Evolutionary conservation across 2,888 invertebrate species (phyloP).

Genomic region (Leucophenga maculata): DNA sequence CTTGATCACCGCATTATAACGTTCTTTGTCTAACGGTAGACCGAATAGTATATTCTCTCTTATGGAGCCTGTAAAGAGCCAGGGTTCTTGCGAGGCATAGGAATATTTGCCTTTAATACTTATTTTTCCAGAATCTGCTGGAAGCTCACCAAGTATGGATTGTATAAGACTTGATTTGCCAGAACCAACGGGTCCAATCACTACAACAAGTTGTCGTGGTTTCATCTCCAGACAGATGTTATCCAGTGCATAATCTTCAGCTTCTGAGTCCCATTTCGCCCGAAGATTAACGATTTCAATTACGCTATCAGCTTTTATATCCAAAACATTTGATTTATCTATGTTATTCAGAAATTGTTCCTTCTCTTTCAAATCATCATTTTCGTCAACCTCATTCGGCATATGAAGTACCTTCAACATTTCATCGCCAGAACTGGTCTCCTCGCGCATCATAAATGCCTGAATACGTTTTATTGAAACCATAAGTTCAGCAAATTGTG

Average conservation of each 20-base stretch:
- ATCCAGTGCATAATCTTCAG: conserved; percentile 78
- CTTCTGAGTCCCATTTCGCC: conserved; percentile 78
- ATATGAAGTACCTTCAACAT: conserved; percentile 17
- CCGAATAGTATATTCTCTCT: conserved; percentile 78
- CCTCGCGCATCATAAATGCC: conserved; percentile 77
- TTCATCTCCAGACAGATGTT: conserved; percentile 78
- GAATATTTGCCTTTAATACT: conserved; percentile 76
- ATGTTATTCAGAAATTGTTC: conserved; percentile 35
- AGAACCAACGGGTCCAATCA: conserved; percentile 81
- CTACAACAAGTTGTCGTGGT: conserved; percentile 78
- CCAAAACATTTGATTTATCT: conserved; percentile 32
- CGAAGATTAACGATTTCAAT: conserved; percentile 77
- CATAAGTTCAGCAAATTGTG: conserved; percentile 76
- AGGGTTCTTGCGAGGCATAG: conserved; percentile 88
- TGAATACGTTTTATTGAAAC: conserved; percentile 76
- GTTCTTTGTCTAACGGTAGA: conserved; percentile 75
- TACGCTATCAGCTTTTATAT: conserved; percentile 56
- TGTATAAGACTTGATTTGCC: conserved; percentile 77
- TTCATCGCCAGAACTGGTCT: conserved; percentile 48
- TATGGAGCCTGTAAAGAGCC: conserved; percentile 82
- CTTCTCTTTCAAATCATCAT: conserved; percentile 45
- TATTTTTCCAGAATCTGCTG: conserved; percentile 73
- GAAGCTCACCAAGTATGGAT: conserved; percentile 74
- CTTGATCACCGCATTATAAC: conserved; percentile 75
- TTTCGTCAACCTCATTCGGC: conserved; percentile 44